Conservation (phyloP, 2,797 vertebrate genomes). For the Anisognathus igniventris region DNA sequence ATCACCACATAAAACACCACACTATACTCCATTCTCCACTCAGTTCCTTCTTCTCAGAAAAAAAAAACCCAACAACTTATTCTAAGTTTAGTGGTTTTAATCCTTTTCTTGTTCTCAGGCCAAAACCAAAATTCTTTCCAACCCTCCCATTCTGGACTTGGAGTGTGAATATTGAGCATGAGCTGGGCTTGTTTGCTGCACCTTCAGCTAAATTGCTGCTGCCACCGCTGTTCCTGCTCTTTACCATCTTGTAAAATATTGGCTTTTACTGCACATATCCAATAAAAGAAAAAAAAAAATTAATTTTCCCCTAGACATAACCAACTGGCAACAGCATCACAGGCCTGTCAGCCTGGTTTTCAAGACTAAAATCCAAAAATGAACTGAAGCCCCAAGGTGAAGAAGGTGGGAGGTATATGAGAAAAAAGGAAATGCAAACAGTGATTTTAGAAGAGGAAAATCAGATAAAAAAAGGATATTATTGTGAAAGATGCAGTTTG, state of each 20-base stretch:
- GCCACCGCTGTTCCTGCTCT: background rate
- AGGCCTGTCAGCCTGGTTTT: background rate
- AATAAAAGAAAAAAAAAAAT: background rate
- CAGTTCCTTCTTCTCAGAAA: background rate
- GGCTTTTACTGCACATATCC: slow-evolving; percentile 4
- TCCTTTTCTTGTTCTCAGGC: slow-evolving; percentile 45
- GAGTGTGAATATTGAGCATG: background rate
- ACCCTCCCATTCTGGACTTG: background rate
- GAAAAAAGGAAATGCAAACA: background rate
- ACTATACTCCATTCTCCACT: background rate
- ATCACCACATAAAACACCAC: slow-evolving; percentile 38
- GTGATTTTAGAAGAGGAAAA: background rate
- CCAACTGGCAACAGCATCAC: background rate
- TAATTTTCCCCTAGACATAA: background rate
- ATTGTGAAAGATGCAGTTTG: background rate
- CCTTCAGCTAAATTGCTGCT: slow-evolving; percentile 1
- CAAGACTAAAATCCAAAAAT: background rate
- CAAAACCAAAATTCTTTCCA: slow-evolving; percentile 29
- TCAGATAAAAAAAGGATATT: background rate
- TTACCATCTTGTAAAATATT: slow-evolving; percentile 27
- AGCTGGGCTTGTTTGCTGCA: background rate
- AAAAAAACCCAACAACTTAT: background rate
- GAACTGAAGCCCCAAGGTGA: background rate
- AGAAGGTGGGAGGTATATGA: background rate
- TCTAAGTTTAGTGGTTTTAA: slow-evolving; percentile 31